Evolutionary conservation across 2,113 vertebrate species (phyloP).

Genomic region (Empidonax traillii): DNA sequence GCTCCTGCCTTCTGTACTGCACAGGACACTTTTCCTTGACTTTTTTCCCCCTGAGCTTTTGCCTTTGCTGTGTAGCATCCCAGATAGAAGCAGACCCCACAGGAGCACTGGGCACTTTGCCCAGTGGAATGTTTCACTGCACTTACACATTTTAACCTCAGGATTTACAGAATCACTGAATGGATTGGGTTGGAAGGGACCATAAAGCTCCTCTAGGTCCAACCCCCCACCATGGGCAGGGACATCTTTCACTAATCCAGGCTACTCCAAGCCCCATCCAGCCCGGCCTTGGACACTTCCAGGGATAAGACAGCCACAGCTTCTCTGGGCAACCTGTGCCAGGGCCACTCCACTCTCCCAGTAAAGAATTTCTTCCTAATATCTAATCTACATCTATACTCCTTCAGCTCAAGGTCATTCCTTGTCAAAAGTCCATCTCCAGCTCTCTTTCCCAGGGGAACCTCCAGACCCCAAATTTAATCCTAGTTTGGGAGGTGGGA

Average conservation of each 20-base stretch:
- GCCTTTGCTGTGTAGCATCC: neutral
- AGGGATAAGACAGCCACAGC: neutral
- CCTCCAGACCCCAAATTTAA: neutral
- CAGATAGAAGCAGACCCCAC: neutral
- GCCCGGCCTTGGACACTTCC: neutral
- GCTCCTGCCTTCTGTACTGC: neutral
- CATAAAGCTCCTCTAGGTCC: neutral
- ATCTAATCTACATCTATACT: neutral
- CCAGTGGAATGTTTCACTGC: neutral
- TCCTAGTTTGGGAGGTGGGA: neutral
- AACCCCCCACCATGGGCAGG: neutral
- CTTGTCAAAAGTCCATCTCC: neutral
- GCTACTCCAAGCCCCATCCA: fast-evolving
- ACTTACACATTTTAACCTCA: neutral
- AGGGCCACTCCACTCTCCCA: neutral
- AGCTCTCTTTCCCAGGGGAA: neutral
- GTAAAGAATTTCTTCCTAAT: neutral
- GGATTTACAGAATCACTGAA: neutral
- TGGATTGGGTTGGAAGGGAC: neutral
- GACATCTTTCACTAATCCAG: fast-evolving
- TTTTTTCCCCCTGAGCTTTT: neutral
- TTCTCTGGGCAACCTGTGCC: neutral
- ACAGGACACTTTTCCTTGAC: neutral
- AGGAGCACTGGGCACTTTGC: neutral
- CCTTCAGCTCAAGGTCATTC: neutral